phyloP scores from a whole-genome alignment of 2,888 invertebrate species.

The Diogma glabrata region DNA sequence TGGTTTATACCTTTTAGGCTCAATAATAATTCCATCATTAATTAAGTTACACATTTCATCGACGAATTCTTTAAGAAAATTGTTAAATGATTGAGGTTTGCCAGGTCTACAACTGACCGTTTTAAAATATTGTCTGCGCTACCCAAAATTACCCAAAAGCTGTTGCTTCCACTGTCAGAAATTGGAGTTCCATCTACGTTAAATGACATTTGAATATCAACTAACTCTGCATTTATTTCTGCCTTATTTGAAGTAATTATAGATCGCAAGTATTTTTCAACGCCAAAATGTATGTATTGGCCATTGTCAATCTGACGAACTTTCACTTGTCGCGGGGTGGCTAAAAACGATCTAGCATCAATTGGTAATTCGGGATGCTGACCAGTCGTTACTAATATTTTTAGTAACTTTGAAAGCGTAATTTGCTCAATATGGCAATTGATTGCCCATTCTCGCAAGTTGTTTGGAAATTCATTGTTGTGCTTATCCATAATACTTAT shows the following conservation, averaged over 20 bases:
- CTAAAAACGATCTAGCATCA: no score
- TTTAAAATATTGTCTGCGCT: no score
- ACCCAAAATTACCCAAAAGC: not conserved
- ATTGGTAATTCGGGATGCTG: not conserved
- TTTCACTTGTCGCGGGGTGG: not conserved
- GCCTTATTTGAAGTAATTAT: not conserved
- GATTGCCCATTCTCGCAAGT: not conserved
- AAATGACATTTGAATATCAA: constrained; percentile 1
- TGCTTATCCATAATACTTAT: not conserved
- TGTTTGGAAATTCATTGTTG: not conserved
- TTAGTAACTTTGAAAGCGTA: not conserved
- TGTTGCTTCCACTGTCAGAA: not conserved
- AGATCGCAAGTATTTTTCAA: not conserved
- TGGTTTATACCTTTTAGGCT: not conserved
- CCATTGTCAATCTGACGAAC: no score
- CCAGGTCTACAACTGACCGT: not conserved
- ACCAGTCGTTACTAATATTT: not conserved
- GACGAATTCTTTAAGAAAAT: not conserved
- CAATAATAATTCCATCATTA: not conserved
- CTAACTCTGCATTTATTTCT: not conserved
- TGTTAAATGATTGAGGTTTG: not conserved
- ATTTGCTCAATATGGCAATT: not conserved
- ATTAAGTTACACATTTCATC: not conserved
- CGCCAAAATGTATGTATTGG: no score
- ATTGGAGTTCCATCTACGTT: constrained; percentile 3